Evolutionary conservation across 2,113 vertebrate genomes (phyloP), one percentile per base, ranked within the genome.

Genomic region (Galbula dea): DNA sequence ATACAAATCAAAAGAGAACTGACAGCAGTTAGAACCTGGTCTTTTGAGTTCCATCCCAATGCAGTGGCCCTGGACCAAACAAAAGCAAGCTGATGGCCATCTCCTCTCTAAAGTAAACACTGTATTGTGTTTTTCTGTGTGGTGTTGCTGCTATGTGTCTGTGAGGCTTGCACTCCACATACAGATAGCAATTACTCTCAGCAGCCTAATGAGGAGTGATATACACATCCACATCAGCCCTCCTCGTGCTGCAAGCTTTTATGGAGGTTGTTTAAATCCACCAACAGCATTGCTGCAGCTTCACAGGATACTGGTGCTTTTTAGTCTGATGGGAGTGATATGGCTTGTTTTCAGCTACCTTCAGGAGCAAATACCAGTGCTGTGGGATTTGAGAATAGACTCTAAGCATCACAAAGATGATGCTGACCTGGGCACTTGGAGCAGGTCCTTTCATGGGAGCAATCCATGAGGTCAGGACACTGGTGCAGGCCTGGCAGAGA

Each of bases 301-400:
- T 93, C 88, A 77, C 76, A 58, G 52, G 83, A 10, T 81, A 57
- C 2, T 10, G 55, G 46, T 51, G 75, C 91, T 94, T 95, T 94
- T 96, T 83, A 88, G 76, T 83, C 77, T 93, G 90, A 92, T 86
- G 79, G 86, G 71, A 88, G 83, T 72, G 82, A 48, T 55, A 29
- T 0, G n/a, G 66, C 54, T 88, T 71, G 30, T 87, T 96, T 92
- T 74, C 80, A 94, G 72, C 84, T 97, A 80, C 88, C 69, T 93
- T 75, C 9, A 11, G 86, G 79, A 94, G 59, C 49, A 65, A 68
- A 26, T 88, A 24, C 59, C 92, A 83, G 66, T 59, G 83, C 86
- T 83, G 79, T 26, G 73, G 75, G 59, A 41, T 91, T 83, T 66
- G 62, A 58, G 86, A 86, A 61, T 7, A 23, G 39, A 12, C 58